phyloP scores from a whole-genome alignment of 2,888 invertebrate genomes.

The Chaetogeoica ovagalla region DNA sequence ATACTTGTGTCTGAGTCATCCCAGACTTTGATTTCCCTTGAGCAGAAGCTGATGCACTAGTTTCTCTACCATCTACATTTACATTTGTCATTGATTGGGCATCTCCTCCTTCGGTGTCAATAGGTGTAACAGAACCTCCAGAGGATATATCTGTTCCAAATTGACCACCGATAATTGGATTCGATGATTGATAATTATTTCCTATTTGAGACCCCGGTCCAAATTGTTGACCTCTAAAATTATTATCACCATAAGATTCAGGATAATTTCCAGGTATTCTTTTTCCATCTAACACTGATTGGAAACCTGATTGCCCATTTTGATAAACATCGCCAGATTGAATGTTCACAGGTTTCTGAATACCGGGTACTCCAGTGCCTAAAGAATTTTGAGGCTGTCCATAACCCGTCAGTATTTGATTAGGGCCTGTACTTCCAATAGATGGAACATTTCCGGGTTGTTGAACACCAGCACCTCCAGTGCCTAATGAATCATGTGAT shows the following conservation, averaged over 20 bases:
- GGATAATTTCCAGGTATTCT: not conserved
- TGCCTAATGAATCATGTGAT: constrained; percentile 6
- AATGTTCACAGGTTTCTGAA: constrained; percentile 9
- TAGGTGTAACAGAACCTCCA: constrained; percentile 53
- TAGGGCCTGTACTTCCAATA: not conserved
- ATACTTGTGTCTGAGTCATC: constrained; percentile 78
- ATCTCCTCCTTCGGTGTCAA: constrained; percentile 55
- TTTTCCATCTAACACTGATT: not conserved
- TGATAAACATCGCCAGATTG: not conserved
- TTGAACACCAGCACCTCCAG: not conserved
- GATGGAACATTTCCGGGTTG: not conserved
- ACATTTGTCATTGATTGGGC: constrained; percentile 57
- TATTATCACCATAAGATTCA: not conserved
- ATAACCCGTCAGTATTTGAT: constrained; percentile 20
- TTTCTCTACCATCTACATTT: constrained; percentile 59
- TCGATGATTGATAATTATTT: constrained; percentile 7
- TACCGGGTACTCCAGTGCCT: not conserved
- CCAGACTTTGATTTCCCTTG: constrained; percentile 76
- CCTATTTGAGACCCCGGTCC: not conserved
- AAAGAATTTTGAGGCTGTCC: constrained; percentile 18
- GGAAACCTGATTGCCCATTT: not conserved
- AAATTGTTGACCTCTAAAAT: not conserved
- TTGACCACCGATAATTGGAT: constrained; percentile 40
- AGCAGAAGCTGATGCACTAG: constrained; percentile 75
- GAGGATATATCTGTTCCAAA: constrained; percentile 53